Base-by-base conservation (phyloP, 2,113 vertebrate genomes). In the Alouatta palliata region DNA sequence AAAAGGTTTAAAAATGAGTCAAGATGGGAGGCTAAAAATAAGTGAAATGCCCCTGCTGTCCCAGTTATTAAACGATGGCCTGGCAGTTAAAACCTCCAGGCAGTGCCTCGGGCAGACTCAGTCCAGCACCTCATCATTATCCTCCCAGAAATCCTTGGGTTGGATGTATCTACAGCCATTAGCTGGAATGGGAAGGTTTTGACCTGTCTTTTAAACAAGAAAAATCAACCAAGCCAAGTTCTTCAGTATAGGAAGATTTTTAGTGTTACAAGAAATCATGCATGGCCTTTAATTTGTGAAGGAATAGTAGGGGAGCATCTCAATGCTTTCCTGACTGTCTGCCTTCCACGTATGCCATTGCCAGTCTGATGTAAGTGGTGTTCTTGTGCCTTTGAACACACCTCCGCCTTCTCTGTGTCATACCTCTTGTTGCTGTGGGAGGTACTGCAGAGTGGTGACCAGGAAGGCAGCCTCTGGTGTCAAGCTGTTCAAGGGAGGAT, bases 121-220 rank as follows among this genome's bases (percentile, higher is more conserved):
- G 97, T 92, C 98, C 87, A 94, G 96, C 58, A 97, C 94, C 97
- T 95, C 97, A 94, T 98, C 97, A 97, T 98, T 98, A 98, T 95
- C 95, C 97, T 97, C 96, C 96, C 0, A 96, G 98, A 98, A 98
- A 98, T 94, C 87, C 16, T 6, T 2, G 30, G 96, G 85, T 95
- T 70, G 54, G 73, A 96, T 90, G 95, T 90, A 95, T 97, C 98
- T 97, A 93, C 97, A 95, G 97, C 96, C 96, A 97, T 97, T 97
- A 98, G 94, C 89, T 40, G 52, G 97, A 97, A 98, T 87, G 96
- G 92, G 93, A 90, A 92, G 96, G 58, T 84, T 96, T 84, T 97
- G 93, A 95, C 80, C 89, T 98, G 95, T 97, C 97, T 97, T 94
- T 98, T 92, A 95, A 97, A 73, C 71, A 70, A 87, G 90, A 86